Base-by-base conservation (phyloP, 2,113 vertebrate species). In the Thinocorus orbignyianus region DNA sequence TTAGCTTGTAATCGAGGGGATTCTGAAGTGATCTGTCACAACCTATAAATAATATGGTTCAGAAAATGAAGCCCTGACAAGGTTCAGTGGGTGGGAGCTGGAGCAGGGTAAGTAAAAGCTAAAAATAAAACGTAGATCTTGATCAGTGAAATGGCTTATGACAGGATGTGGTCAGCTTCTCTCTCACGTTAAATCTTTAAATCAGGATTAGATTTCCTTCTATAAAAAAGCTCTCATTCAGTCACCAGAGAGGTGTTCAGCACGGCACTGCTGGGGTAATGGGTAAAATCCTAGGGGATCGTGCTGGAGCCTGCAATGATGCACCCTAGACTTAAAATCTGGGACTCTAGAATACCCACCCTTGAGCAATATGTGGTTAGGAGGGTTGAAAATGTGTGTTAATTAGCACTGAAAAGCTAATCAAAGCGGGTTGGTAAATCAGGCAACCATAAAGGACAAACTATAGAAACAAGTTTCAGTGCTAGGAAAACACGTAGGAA, bases 381-480 rank as follows among this genome's bases (percentile, higher is more conserved):
- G 86, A 84, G 73, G 70, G 48, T 60, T 87, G 95, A 48, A 95
- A 91, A 37, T 78, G 35, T 72, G 78, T 31, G 52, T 91, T 95
- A 94, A 94, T 91, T 94, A 94, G 92, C 71, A 85, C 35, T 73
- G 81, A 85, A 85, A 81, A 82, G 31, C 81, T 81, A 82, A 90
- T 95, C 73, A 94, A 79, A 90, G 61, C 30, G 44, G 28, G 11
- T n/a, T 92, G 78, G 37, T 87, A 62, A 87, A 90, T 81, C 91
- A 94, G 49, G 71, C 81, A 82, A 82, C 89, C 94, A 77, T 94
- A 96, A 95, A 93, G 94, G 93, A 95, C 90, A 90, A 87, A 65
- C n/a, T 61, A 46, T 31, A 62, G 54, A 79, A 91, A 65, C 26
- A 81, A 48, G 10, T 92, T 89, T 72, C 49, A 90, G 52, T 7